Base-by-base conservation (phyloP, 2,888 invertebrate species). In the Rhaphigaster nebulosa region DNA sequence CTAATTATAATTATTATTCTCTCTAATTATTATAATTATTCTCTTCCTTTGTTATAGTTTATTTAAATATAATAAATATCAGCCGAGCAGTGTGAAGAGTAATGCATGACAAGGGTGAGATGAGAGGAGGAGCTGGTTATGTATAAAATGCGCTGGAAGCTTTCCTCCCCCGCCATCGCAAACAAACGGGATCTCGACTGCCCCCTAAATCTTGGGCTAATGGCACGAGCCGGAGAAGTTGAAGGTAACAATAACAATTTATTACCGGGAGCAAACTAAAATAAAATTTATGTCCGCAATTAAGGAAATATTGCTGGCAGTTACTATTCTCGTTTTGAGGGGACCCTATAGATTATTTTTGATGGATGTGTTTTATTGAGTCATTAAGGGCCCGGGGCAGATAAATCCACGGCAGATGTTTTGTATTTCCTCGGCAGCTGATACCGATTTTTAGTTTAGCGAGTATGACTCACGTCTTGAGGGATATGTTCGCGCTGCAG, bases 351-450 rank as follows among this genome's bases (percentile, higher is more conserved):
- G 89, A 89, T 89, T 89, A 89, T 89, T 76, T 89, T 76, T 89
- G 89, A 89, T 89, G 50, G 89, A 89, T 89, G 89, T 52, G 29
- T 89, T 89, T 89, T 89, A 89, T 89, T 89, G 70, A 65, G 89
- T 89, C 89, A 89, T 89, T 89, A 89, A 89, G 70, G 89, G 45
- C 70, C 65, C 41, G n/a, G 65, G 26, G 50, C 45, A 76, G 70
- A 89, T 89, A 89, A 89, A 89, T 89, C 76, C 34, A 41, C 23
- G 84, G 84, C 84, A 84, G 84, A 84, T 84, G 84, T 84, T 84
- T 84, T 84, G 84, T 84, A 84, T 84, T 84, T 84, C 84, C 84
- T 84, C 41, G 84, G 84, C 84, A 84, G 84, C 84, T 84, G 84
- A 84, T 84, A 50, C 70, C 70, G 70, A 76, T 76, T 76, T 76